Evolutionary conservation across 2,888 invertebrate genomes (phyloP).

Genomic region (Carpatolechia fugitivella): DNA sequence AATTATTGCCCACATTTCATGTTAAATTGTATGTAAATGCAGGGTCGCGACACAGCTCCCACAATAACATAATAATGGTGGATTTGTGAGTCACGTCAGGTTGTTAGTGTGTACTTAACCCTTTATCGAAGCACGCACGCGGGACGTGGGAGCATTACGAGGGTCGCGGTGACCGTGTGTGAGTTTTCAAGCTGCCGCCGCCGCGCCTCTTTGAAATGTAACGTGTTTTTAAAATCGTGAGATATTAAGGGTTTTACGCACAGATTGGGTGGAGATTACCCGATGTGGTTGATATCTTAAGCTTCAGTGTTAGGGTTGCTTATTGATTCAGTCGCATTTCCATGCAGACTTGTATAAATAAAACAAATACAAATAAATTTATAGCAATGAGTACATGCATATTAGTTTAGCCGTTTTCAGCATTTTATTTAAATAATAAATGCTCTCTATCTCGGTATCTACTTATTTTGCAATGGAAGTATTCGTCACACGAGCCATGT

Average conservation of each 20-base stretch:
- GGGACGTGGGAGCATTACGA: conserved; percentile 75
- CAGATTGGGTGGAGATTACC: no score
- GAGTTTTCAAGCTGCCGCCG: conserved; percentile 25
- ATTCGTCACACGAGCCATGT: no score
- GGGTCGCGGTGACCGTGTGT: conserved; percentile 49
- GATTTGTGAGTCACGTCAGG: conserved; percentile 78
- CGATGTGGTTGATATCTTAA: no score
- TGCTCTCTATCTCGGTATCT: no score
- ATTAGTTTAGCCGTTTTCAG: no score
- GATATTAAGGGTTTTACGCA: background rate
- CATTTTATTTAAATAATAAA: no score
- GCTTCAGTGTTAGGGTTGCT: no score
- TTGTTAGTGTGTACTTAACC: conserved; percentile 79
- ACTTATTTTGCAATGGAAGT: no score
- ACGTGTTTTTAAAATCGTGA: conserved; percentile 20
- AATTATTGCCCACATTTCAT: conserved; percentile 77
- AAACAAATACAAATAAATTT: no score
- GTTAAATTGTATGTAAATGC: conserved; percentile 79
- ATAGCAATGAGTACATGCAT: no score
- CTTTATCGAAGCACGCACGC: conserved; percentile 77
- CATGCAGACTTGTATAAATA: no score
- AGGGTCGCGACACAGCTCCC: conserved; percentile 72
- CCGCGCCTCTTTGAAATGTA: conserved; percentile 22
- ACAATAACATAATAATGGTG: conserved; percentile 79
- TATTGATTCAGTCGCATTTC: no score